Evolutionary conservation across 2,888 invertebrate genomes (phyloP), one percentile per base, ranked within the genome.

Genomic region (Oscheius sp.): DNA sequence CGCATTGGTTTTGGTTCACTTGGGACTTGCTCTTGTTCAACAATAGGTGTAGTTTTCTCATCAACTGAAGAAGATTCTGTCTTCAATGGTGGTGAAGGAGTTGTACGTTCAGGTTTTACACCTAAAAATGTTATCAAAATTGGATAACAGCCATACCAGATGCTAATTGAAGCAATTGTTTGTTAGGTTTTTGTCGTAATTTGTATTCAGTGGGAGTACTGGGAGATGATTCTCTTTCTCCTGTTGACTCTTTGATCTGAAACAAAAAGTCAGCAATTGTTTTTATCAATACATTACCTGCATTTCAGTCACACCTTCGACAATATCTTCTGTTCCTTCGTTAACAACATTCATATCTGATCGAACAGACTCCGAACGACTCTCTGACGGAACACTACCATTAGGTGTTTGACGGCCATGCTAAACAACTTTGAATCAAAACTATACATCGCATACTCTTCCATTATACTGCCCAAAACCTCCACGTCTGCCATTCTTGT

Each of bases 311-410:
- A 58, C 13, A 3, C 29, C 18, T 21, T 23, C 25, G 27, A 27
- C 3, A 29, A 58, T n/a, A 29, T 58, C 58, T 29, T 58, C 58
- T n/a, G 58, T 13, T 1, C 1, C 13, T n/a, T 58, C 58, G 13
- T 25, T n/a, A 29, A 25, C 27, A 9, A 29, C 27, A 29, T 21
- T n/a, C 21, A n/a, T 29, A 7, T 58, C 58, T 12, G 58, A 58
- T 58, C 58, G 27, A 16, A 27, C 58, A 12, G 58, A 58, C 29
- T 27, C 58, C 27, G 58, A 58, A 12, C 58, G 58, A 27, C 29
- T 58, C 7, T 58, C 58, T 7, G 29, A 49, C n/a, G 2, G n/a
- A 13, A 49, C 21, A 49, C 49, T 49, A 18, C 49, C 45, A n/a
- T n/a, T 35, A 49, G 49, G 49, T 13, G 49, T 49, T 7, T 49